Base-by-base conservation (phyloP, 2,113 vertebrate species). In the Myodes glareolus region DNA sequence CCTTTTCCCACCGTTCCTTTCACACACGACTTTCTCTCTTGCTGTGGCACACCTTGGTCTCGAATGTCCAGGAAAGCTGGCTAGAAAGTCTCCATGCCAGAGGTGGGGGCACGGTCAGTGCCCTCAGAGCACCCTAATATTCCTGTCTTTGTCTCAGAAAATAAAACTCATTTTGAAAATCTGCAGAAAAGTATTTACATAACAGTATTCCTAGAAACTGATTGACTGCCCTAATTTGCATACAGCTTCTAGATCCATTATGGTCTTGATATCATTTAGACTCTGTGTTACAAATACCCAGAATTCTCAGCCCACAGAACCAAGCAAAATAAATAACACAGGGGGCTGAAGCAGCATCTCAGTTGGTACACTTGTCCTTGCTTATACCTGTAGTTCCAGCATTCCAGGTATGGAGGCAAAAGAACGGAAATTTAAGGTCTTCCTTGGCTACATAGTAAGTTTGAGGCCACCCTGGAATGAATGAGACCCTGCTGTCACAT, bases 151-250 rank as follows among this genome's bases (percentile, higher is more conserved):
- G 7, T 42, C 89, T 50, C 33, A 55, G 47, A 94, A 29, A 89
- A 91, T 72, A 70, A 97, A 96, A 73, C 7, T n/a, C 52, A 63
- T 25, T 85, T 92, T 96, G 93, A 81, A 89, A 95, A 96, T 33
- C n/a, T 73, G 42, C 65, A 92, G 25, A 84, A 52, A 92, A 55
- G 29, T 91, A 77, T 92, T 94, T 81, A 91, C 7, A 36, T 84
- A 58, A 84, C 50, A 88, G 52, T 76, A 25, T 86, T 58, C 73
- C 45, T 52, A 23, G 75, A 80, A 76, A n/a, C 31, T 91, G 82
- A 95, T 36, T 14, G 61, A 73, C 84, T 88, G 29, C 17, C 96
- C 63, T 91, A 80, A 91, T 95, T 77, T 86, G 13, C 50, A 52
- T 45, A 42, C 11, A 17, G 7, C 19, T 76, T 88, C 50, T 67